Percentiles rank a stretch among this genome's conserved stretches.
Conservation (phyloP, 2,888 invertebrate genomes). For the Amblyjoppa fuscipennis region DNA sequence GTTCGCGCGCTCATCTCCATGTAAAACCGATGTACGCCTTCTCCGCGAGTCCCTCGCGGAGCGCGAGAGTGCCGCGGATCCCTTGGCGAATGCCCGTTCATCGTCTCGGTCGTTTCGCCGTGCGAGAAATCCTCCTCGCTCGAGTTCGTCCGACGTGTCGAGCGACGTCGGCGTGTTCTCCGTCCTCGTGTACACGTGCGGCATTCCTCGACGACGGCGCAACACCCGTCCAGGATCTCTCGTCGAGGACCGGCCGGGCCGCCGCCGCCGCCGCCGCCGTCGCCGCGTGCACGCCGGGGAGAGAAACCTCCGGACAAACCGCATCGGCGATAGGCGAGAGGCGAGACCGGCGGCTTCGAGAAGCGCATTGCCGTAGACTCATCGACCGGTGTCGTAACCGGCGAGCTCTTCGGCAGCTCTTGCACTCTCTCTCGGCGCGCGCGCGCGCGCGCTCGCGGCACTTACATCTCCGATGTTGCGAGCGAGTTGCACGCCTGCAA, state of each 20-base stretch:
- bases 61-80: neutral
- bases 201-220: constrained; percentile 56
- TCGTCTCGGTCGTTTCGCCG: neutral
- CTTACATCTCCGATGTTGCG: constrained; percentile 24
- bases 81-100: neutral
- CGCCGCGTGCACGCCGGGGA: constrained; percentile 21
- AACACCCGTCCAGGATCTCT: constrained; percentile 64
- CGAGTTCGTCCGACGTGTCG: constrained; percentile 10
- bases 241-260: constrained; percentile 5
- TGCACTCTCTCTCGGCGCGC: neutral
- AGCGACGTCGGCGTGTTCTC: constrained; percentile 12
- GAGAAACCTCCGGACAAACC: constrained; percentile 25
- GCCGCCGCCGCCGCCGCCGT: constrained; percentile 26
- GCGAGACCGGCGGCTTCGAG: constrained; percentile 24
- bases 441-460: neutral
- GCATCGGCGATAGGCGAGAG: constrained; percentile 48
- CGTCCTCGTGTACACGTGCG: constrained; percentile 33
- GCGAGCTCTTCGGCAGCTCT: constrained; percentile 9
- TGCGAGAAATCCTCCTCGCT: neutral
- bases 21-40: neutral
- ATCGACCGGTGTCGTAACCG: constrained; percentile 16
- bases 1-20: neutral
- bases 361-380: constrained; percentile 23
- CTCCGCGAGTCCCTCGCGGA: neutral
- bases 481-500: constrained; percentile 58